Evolutionary conservation across 1,140 invertebrate species (phyloP).

Genomic region (Magallana angulata): DNA sequence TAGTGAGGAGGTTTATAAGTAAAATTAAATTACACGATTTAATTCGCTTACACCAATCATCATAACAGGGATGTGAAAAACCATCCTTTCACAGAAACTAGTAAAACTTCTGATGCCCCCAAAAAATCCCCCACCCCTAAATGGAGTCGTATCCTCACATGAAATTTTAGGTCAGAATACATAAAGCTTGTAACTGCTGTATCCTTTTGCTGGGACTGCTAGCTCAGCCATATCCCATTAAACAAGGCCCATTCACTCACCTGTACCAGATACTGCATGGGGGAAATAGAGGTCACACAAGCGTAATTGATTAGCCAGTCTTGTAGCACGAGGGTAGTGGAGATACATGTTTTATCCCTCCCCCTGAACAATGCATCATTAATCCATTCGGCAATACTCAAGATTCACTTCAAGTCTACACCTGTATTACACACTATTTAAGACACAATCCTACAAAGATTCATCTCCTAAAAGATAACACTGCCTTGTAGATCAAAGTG

Average conservation of each 20-base stretch:
- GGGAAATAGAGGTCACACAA: conserved; percentile 17
- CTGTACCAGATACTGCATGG: not conserved
- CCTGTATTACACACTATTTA: not conserved
- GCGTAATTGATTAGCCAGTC: not conserved
- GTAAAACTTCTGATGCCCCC: too few relatives aligned
- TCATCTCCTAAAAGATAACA: conserved; percentile 23
- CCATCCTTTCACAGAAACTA: too few relatives aligned
- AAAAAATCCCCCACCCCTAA: too few relatives aligned
- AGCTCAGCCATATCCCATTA: not conserved
- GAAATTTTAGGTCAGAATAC: too few relatives aligned
- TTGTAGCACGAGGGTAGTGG: conserved; percentile 16
- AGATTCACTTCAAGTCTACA: conserved; percentile 11
- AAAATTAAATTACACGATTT: too few relatives aligned
- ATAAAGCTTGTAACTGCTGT: not conserved
- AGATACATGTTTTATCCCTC: conserved; percentile 22
- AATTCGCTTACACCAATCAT: too few relatives aligned
- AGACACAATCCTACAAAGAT: conserved; percentile 13
- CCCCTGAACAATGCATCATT: conserved; percentile 18
- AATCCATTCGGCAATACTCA: not conserved
- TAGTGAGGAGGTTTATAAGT: too few relatives aligned
- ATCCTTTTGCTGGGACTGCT: not conserved
- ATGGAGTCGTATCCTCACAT: too few relatives aligned
- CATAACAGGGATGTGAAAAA: too few relatives aligned
- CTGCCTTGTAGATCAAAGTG: conserved; percentile 16
- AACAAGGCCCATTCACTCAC: not conserved